Percentiles rank a stretch among this genome's conserved stretches.
Evolutionary conservation across 2,888 invertebrate species (phyloP).

Genomic region (Spodoptera exigua): DNA sequence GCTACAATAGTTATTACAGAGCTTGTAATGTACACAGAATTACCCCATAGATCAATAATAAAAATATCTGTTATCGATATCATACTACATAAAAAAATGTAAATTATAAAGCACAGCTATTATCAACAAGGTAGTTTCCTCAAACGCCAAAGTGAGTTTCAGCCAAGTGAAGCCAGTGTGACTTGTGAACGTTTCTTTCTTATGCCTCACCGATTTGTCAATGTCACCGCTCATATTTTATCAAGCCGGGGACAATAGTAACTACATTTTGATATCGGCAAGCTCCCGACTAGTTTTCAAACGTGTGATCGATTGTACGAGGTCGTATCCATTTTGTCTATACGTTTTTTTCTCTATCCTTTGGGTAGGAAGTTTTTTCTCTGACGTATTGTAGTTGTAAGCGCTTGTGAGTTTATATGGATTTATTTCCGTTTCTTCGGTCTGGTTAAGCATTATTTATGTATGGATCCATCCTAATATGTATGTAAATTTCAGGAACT

Average conservation of each 20-base stretch:
- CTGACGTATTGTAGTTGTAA: slow-evolving; percentile 64
- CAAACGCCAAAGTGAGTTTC: slow-evolving; percentile 24
- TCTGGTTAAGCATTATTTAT: slow-evolving; percentile 39
- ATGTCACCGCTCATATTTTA: slow-evolving; percentile 87
- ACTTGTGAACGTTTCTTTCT: slow-evolving; percentile 56
- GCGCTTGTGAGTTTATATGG: slow-evolving; percentile 56
- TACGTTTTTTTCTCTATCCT: slow-evolving; percentile 56
- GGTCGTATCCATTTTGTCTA: slow-evolving; percentile 72
- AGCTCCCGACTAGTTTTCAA: slow-evolving; percentile 78
- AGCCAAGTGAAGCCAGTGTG: slow-evolving; percentile 38
- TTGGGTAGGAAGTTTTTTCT: slow-evolving; percentile 58
- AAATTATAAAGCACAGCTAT: background rate
- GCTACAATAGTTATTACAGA: too few species aligned
- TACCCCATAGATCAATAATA: too few species aligned
- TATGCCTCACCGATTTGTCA: slow-evolving; percentile 78
- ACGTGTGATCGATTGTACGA: slow-evolving; percentile 80
- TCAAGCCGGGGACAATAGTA: slow-evolving; percentile 84
- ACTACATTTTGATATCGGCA: slow-evolving; percentile 86
- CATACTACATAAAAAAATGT: too few species aligned
- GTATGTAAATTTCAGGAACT: slow-evolving; percentile 36
- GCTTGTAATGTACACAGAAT: too few species aligned
- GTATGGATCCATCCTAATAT: slow-evolving; percentile 33
- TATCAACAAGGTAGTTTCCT: slow-evolving; percentile 16
- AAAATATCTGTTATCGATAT: too few species aligned
- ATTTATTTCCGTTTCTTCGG: slow-evolving; percentile 59